Evolutionary conservation across 2,888 invertebrate species (phyloP), one percentile per base, ranked within the genome.

Genomic region (Trimorus sp.): DNA sequence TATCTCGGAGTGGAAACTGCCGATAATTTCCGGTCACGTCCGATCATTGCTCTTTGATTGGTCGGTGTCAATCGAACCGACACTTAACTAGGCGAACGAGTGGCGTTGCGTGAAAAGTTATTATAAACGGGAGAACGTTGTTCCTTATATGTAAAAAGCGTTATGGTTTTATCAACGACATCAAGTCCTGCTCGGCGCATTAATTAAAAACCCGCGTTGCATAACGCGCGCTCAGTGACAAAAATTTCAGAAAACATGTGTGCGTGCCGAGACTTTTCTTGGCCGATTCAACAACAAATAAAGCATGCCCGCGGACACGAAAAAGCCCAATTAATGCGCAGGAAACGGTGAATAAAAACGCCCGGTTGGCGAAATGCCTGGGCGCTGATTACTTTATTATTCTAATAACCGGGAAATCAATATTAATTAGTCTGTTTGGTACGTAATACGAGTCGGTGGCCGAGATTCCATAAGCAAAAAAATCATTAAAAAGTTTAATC

Each of bases 141-240:
- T 63, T 63, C 45, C 51, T 63, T 49, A 42, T 40, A 51, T 51
- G 37, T 4, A 68, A 56, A 74, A 77, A 82, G 70, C 42, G 40
- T 36, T 53, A 74, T 38, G 59, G 45, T 66, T 76, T 69, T 74
- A 82, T 79, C 78, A 66, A 63, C 66, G 53, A 66, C 74, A 38
- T 73, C 69, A 26, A 66, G 53, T 70, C 12, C 62, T 65, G 49
- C 38, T 71, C 75, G 75, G 65, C 51, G 75, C 62, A 75, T 78
- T 79, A 82, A 79, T 82, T 82, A 82, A 75, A 77, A 82, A 65
- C 65, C 38, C 42, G 53, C 45, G 37, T 79, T 83, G 73, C 79
- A 73, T 73, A 79, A 73, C 45, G 60, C 12, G 14, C 38, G 69
- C 48, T 51, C 48, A 56, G 74, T 59, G 74, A 74, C 79, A 59